phyloP scores from a whole-genome alignment of 2,113 vertebrate species.

The Clarias gariepinus region DNA sequence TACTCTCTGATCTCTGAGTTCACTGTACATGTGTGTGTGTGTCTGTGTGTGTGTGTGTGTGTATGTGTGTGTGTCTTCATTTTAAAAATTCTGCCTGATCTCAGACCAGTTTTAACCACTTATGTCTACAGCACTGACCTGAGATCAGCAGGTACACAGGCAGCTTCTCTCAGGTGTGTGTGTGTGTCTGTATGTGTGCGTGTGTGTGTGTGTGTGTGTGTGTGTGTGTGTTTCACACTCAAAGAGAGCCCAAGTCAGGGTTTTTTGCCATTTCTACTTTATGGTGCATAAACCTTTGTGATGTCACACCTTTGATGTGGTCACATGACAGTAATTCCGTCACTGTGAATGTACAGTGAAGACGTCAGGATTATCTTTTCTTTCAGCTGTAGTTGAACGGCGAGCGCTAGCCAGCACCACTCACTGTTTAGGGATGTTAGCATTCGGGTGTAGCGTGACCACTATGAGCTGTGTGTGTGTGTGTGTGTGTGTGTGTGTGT shows the following conservation, averaged over 20 bases:
- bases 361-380: not conserved
- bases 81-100: not conserved
- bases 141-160: not conserved
- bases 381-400: not conserved
- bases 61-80: no score
- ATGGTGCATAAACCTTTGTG: not conserved
- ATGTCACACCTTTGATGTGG: not conserved
- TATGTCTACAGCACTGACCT: not conserved
- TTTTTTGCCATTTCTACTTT: not conserved
- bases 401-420: no score
- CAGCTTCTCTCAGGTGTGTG: not conserved
- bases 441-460: not conserved
- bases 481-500: not conserved
- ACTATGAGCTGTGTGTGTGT: not conserved
- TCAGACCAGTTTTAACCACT: not conserved
- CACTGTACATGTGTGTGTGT: no score
- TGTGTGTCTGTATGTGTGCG: no score
- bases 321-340: not conserved
- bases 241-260: not conserved
- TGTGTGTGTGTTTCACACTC: not conserved
- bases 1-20: not conserved
- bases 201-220: conserved; percentile 20
- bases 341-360: not conserved
- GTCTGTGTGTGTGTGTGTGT: no score
- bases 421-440: no score